Percentiles rank a stretch among this genome's conserved stretches.
Evolutionary conservation across 2,888 invertebrate genomes (phyloP).

Genomic region (Hoplodrina ambigua): DNA sequence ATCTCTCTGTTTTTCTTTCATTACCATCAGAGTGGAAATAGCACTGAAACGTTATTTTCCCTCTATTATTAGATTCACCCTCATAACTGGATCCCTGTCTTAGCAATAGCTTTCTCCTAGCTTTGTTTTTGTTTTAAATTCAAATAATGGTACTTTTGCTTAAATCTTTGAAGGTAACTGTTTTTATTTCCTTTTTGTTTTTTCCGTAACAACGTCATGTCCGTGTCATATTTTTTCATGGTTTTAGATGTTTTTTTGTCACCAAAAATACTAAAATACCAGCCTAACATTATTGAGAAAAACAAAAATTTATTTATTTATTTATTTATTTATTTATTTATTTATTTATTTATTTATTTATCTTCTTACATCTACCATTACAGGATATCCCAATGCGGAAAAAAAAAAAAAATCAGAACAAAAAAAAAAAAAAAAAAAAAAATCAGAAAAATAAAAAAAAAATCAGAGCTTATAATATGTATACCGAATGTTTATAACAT

Average conservation of each 20-base stretch:
- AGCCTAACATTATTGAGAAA: no score
- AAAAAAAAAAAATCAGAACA: no score
- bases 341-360: no score
- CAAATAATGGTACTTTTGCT: conserved; percentile 28
- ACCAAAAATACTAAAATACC: no score
- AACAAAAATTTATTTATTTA: no score
- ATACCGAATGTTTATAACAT: background rate
- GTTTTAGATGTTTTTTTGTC: no score
- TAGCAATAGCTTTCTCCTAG: conserved; percentile 16
- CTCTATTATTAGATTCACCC: conserved; percentile 43
- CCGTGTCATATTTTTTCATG: conserved; percentile 1
- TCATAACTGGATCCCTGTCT: conserved; percentile 33
- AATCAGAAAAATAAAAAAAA: no score
- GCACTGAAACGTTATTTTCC: conserved; percentile 29
- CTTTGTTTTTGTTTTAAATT: conserved; percentile 41
- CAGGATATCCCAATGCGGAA: no score
- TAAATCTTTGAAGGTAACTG: conserved; percentile 22
- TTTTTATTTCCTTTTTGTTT: conserved; percentile 18
- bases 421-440: no score
- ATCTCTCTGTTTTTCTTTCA: conserved; percentile 16
- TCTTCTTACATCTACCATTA: no score
- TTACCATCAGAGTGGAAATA: conserved; percentile 19
- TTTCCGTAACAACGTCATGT: conserved; percentile 7
- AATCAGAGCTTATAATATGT: background rate
- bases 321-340: no score